Conservation (phyloP, 2,797 vertebrate species). For the Dicrostonyx torquatus region DNA sequence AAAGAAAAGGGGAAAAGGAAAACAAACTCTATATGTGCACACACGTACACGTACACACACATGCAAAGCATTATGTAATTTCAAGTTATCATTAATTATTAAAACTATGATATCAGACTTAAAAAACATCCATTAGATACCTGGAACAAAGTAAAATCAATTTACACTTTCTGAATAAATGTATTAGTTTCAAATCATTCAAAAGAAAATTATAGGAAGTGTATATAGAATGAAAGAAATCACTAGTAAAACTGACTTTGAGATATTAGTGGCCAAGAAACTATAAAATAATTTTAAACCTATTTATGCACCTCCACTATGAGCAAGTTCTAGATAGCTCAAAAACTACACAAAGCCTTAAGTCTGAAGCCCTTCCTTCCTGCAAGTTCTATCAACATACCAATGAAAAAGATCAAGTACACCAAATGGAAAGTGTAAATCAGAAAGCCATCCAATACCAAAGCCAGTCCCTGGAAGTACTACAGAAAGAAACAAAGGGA, state of each 20-base stretch:
- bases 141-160: conserved; percentile 39
- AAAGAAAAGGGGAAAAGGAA: not conserved
- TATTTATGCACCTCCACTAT: conserved; percentile 45
- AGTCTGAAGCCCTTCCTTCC: conserved; percentile 10
- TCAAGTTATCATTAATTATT: conserved; percentile 8
- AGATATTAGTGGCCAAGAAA: conserved; percentile 13
- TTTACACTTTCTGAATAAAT: conserved; percentile 18
- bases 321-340: conserved; percentile 45
- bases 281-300: conserved; percentile 28
- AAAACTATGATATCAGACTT: conserved; percentile 36
- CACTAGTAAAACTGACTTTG: conserved; percentile 44
- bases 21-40: not conserved
- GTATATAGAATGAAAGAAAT: not conserved
- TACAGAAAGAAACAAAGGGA: conserved; percentile 11
- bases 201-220: conserved; percentile 54
- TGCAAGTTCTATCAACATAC: conserved; percentile 49
- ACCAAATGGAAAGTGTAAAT: conserved; percentile 7
- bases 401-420: not conserved
- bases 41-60: not conserved
- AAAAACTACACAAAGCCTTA: conserved; percentile 22
- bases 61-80: conserved; percentile 18
- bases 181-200: conserved; percentile 33
- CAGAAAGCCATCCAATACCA: conserved; percentile 20
- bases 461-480: not conserved
- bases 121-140: conserved; percentile 23